Evolutionary conservation across 2,113 vertebrate genomes (phyloP), one percentile per base, ranked within the genome.

Genomic region (Pangasianodon gigas): DNA sequence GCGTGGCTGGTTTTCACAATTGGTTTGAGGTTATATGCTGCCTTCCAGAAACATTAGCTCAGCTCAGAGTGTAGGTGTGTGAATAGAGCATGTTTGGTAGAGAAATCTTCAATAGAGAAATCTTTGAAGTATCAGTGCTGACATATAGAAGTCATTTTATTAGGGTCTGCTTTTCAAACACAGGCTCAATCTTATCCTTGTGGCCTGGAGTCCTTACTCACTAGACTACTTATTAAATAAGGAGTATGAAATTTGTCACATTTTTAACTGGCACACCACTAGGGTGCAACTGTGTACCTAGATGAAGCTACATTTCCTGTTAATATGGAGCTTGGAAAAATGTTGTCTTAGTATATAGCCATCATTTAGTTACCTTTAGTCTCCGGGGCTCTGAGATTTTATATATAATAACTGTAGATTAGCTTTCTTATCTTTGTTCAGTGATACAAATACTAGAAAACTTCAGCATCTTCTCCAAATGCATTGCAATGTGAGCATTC

Each of bases 201-300:
- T 56, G 37, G 71, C 4, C 51, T 41, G 11, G 19, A 56, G n/a
- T 75, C 18, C 26, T 56, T 86, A 51, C 19, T 52, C 26, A 5
- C 4, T n/a, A 32, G 24, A 48, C 56, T 58, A 48, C 74, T 2
- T 3, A n/a, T 8, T 46, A 32, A n/a, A 58, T 46, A 65, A 48
- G 67, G 10, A 41, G 29, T 24, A 82, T 14, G 11, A 0, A 71
- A 65, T 67, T 60, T 67, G 48, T 21, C 9, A n/a, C 24, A 9
- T 79, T 77, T 46, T 24, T 86, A 80, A 48, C 58, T 46, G 16
- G 11, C 0, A 60, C n/a, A 90, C 90, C 91, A 91, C 90, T 79
- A 88, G 87, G 71, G 46, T 86, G 90, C 88, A 88, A n/a, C 14
- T 56, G 51, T 84, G 88, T 86, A 48, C 32, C 54, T 60, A 54